Evolutionary conservation across 2,113 vertebrate species (phyloP), one percentile per base, ranked within the genome.

Genomic region (Phasianus colchicus): DNA sequence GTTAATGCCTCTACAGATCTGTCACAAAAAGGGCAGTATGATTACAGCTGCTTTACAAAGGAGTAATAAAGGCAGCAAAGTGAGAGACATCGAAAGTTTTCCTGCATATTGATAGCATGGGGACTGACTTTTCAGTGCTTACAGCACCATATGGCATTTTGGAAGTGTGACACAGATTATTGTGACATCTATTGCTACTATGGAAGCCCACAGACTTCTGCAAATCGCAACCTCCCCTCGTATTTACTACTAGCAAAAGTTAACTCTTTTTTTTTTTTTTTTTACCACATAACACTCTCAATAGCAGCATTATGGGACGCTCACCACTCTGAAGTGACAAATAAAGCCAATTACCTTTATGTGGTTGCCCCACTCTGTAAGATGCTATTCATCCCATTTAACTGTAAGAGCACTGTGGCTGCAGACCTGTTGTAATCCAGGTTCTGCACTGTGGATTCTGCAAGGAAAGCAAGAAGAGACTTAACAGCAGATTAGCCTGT

Each of bases 71-170:
- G 66, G n/a, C 2, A 2, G 50, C 12, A 52, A 22, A 64, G 38
- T 50, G 34, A 65, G n/a, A 74, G 55, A n/a, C 0, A 0, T 3
- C 40, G 29, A 58, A 65, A 52, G 3, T 27, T 83, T 73, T 45
- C 55, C 14, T 40, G 55, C 6, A 27, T 10, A 65, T 57, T 4
- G 10, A 9, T 4, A 52, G n/a, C 65, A 3, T 38, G 32, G 10
- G 38, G 45, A 72, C 12, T 73, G 76, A 66, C 73, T 89, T 86
- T 32, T 86, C 69, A 71, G 36, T 25, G 40, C 48, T 83, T 77
- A 50, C 34, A 88, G 50, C 60, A 13, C 8, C 47, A 12, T 24
- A 38, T 11, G 42, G 38, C 5, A 8, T 72, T 85, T 84, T 90
- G 50, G 22, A 88, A 73, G 43, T 14, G 10, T 34, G 43, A 82